Conservation (phyloP, 2,888 invertebrate genomes). For the Lycaena phlaeas region DNA sequence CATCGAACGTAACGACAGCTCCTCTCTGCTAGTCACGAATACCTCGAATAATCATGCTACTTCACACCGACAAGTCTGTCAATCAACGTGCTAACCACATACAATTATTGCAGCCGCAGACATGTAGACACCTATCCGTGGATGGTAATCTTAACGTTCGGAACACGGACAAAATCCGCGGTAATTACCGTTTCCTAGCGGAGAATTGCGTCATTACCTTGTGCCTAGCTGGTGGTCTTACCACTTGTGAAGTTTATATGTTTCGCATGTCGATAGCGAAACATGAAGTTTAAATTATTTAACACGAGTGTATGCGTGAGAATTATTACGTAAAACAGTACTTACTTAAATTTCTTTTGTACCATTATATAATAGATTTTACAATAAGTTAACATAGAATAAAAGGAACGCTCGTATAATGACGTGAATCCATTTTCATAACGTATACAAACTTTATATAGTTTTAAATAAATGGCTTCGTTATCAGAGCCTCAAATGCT, state of each 20-base stretch:
- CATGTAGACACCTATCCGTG: slow-evolving; percentile 21
- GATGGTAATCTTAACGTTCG: slow-evolving; percentile 15
- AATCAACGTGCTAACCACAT: slow-evolving; percentile 23
- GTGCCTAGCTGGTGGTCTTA: slow-evolving; percentile 7
- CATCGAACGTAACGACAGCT: slow-evolving; percentile 21
- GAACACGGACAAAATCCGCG: slow-evolving; percentile 16
- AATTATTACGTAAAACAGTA: no score
- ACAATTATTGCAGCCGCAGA: slow-evolving; percentile 22
- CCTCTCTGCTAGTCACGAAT: slow-evolving; percentile 25
- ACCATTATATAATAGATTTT: no score
- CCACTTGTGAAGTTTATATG: no score
- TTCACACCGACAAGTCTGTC: slow-evolving; percentile 27
- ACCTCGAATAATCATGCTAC: slow-evolving; percentile 20
- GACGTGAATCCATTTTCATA: no score
- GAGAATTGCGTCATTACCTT: slow-evolving; percentile 12
- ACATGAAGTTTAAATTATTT: not conserved
- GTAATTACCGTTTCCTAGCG: slow-evolving; percentile 17
- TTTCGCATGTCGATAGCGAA: slow-evolving; percentile 7
- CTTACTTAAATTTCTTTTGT: no score
- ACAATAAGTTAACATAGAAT: no score
- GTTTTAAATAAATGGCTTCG: no score
- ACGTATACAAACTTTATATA: no score
- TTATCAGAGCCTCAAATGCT: slow-evolving; percentile 3
- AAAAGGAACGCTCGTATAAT: not conserved
- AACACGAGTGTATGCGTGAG: no score